A percentile compares a stretch with the other conserved stretches of the same genome.
These are phyloP conservation scores for Phengaris alcon DNA, from an alignment of 2,888 invertebrate genomes.

Conservation along the genomic window DNA sequence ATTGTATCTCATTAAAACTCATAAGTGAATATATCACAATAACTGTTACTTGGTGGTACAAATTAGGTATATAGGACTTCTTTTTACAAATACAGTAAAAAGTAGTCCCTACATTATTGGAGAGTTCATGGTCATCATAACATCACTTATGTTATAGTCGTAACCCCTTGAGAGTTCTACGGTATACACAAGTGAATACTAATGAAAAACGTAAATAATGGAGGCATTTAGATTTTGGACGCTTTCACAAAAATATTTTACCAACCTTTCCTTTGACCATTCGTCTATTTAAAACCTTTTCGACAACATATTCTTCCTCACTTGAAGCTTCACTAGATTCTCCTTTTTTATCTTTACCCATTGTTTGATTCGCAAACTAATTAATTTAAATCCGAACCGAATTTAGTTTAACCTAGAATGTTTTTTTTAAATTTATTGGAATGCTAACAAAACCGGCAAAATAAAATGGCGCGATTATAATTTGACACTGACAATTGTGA, in stretches of 20 bases:
- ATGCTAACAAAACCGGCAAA: background rate
- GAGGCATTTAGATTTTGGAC: background rate
- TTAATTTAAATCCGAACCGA: background rate
- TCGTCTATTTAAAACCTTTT: slow-evolving; percentile 83
- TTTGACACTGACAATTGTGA: background rate
- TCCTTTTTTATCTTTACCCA: slow-evolving; percentile 71
- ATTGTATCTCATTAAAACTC: too few species aligned
- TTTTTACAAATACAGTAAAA: too few species aligned
- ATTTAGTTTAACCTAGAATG: background rate
- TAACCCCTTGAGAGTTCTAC: too few species aligned
- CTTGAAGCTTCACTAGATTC: slow-evolving; percentile 62
- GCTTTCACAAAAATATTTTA: slow-evolving; percentile 21
- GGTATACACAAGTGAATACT: too few species aligned
- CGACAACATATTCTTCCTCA: slow-evolving; percentile 86
- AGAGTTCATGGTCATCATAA: too few species aligned
- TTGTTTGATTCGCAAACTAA: slow-evolving; percentile 38
- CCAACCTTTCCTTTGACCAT: slow-evolving; percentile 82
- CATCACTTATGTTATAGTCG: too few species aligned
- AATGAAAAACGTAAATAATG: too few species aligned
- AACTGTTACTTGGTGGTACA: too few species aligned
- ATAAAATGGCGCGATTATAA: slow-evolving; percentile 18
- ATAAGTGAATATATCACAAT: too few species aligned
- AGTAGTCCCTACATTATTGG: too few species aligned
- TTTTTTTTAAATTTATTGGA: background rate
- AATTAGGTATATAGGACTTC: too few species aligned